Conservation (phyloP, 2,113 vertebrate species). For the Chloroceryle aenea region DNA sequence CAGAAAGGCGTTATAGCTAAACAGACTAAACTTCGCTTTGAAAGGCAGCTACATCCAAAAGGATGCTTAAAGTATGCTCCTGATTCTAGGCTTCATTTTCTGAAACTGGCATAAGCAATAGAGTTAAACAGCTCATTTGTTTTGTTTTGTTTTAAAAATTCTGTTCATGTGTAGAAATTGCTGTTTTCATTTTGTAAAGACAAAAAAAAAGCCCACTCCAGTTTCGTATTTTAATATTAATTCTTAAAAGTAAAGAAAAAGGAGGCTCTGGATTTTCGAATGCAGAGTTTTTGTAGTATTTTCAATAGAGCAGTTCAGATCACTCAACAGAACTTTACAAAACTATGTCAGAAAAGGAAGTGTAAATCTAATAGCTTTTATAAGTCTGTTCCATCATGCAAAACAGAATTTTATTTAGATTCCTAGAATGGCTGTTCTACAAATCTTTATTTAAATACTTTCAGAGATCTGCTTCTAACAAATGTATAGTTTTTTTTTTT, state of each 20-base stretch:
- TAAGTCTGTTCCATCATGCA: not conserved
- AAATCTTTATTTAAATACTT: not conserved
- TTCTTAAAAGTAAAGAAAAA: not conserved
- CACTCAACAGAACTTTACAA: not conserved
- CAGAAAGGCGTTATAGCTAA: not conserved
- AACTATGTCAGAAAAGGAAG: not conserved
- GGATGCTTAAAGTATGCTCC: not conserved
- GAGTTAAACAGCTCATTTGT: rapidly evolving
- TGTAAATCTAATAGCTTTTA: not conserved
- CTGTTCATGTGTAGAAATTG: not conserved
- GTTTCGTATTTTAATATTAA: not conserved
- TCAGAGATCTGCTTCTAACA: not conserved
- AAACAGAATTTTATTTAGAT: not conserved
- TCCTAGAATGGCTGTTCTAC: not conserved
- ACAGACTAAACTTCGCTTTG: not conserved
- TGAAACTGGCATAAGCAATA: not conserved
- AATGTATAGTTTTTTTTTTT: not conserved
- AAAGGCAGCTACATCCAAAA: rapidly evolving
- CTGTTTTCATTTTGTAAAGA: not conserved
- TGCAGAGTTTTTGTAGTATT: not conserved
- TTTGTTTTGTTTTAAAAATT: not conserved
- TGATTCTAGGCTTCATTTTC: not conserved
- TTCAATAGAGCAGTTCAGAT: not conserved
- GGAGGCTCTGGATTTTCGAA: not conserved
- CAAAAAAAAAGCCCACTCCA: rapidly evolving